Evolutionary conservation across 1,140 invertebrate genomes (phyloP).

Genomic region (Penaeus vannamei): DNA sequence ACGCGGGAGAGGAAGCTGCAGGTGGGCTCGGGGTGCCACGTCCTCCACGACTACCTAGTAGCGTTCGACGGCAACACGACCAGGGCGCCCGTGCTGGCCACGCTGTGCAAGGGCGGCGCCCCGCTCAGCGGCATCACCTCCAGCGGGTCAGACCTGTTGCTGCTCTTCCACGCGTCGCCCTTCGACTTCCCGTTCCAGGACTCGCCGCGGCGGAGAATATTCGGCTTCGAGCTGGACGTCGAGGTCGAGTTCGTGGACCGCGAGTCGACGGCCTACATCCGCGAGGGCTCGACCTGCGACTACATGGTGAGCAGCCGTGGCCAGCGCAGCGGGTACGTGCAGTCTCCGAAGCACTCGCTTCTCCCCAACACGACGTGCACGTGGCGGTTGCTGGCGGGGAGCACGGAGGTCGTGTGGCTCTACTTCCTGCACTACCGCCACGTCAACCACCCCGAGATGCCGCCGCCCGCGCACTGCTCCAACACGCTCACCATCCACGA

Average conservation of each 20-base stretch:
- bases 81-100: conserved; percentile 86
- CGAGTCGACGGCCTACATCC: conserved; percentile 66
- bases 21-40: conserved; percentile 88
- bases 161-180: conserved; percentile 90
- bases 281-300: conserved; percentile 58
- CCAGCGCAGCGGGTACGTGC: conserved; percentile 66
- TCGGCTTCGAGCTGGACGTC: conserved; percentile 90
- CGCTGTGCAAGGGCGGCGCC: conserved; percentile 90
- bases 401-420: conserved; percentile 67
- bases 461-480: conserved; percentile 60
- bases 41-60: conserved; percentile 89
- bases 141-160: conserved; percentile 86
- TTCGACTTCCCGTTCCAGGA: conserved; percentile 83
- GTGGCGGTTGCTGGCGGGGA: conserved; percentile 64
- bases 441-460: conserved; percentile 65
- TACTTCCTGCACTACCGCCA: conserved; percentile 68
- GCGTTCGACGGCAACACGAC: conserved; percentile 93
- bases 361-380: conserved; percentile 67
- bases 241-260: conserved; percentile 78
- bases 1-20: conserved; percentile 66
- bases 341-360: conserved; percentile 67
- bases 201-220: conserved; percentile 74
- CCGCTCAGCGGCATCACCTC: conserved; percentile 86
- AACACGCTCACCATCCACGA: conserved; percentile 67
- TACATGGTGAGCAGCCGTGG: conserved; percentile 64